Evolutionary conservation across 2,113 vertebrate genomes (phyloP).

Genomic region (Aegotheles bennettii): DNA sequence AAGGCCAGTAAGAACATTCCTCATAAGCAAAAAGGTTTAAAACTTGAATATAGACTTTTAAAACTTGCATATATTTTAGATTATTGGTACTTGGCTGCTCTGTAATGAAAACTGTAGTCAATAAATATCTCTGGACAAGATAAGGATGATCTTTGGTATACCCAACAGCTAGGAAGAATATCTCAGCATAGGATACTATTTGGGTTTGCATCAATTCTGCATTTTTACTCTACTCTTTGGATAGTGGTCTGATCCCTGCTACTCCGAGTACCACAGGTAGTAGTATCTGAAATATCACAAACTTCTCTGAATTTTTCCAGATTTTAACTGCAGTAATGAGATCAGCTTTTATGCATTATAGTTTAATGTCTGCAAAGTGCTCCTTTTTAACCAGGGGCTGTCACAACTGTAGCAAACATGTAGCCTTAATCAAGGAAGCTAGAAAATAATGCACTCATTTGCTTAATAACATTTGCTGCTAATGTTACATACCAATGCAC

Average conservation of each 20-base stretch:
- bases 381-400: not conserved
- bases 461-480: not conserved
- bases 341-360: not conserved
- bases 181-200: not conserved
- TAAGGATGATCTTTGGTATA: not conserved
- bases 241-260: not conserved
- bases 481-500: not conserved
- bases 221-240: not conserved
- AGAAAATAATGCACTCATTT: not conserved
- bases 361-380: not conserved
- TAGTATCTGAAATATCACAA: not conserved
- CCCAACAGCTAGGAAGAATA: not conserved
- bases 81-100: conserved; percentile 52
- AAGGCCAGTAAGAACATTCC: conserved; percentile 60
- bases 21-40: conserved; percentile 61
- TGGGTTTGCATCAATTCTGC: not conserved
- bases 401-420: not conserved
- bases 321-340: not conserved
- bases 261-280: too few relatives aligned
- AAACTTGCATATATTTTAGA: conserved; percentile 52
- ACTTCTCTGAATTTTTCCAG: not conserved
- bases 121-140: conserved; percentile 43
- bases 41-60: conserved; percentile 53
- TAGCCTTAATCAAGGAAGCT: not conserved
- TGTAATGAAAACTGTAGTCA: conserved; percentile 32